These are phyloP conservation scores for Tragelaphus imberbis DNA, from an alignment of 2,113 vertebrate genomes.

Conservation along the genomic window DNA sequence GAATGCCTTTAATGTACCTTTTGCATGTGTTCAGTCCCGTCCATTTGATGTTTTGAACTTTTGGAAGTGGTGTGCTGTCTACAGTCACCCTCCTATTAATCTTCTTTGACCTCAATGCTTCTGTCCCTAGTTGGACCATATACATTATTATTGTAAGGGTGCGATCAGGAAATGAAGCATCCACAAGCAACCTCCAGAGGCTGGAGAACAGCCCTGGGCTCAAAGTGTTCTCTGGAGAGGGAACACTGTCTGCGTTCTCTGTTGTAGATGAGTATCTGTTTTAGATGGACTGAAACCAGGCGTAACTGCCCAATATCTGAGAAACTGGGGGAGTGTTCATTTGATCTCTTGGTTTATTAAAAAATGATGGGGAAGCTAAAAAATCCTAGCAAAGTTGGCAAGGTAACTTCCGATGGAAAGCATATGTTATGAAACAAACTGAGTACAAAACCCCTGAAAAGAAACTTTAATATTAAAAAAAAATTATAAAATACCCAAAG, in stretches of 20 bases:
- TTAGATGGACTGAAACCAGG: neutral
- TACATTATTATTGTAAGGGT: neutral
- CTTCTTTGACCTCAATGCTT: neutral
- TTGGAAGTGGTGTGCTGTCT: neutral
- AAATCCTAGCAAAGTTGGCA: slow-evolving; percentile 19
- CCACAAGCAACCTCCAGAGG: neutral
- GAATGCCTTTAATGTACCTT: neutral
- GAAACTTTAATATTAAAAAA: slow-evolving; percentile 3
- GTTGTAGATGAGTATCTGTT: neutral
- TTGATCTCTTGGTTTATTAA: slow-evolving; percentile 33
- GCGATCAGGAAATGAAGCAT: neutral
- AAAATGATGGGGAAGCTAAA: slow-evolving; percentile 16
- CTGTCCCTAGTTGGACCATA: neutral
- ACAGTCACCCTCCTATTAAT: neutral
- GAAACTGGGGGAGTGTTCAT: neutral
- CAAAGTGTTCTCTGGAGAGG: neutral
- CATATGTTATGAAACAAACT: neutral
- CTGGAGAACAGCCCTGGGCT: neutral
- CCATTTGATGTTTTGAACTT: neutral
- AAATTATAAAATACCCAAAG: neutral
- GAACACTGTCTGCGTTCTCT: neutral
- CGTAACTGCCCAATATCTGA: neutral
- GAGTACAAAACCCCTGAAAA: slow-evolving; percentile 23
- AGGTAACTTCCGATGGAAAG: slow-evolving; percentile 3
- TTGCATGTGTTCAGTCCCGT: neutral